These are phyloP conservation scores for Octopus bimaculoides DNA, from an alignment of 1,140 invertebrate genomes.

Conservation along the genomic window DNA sequence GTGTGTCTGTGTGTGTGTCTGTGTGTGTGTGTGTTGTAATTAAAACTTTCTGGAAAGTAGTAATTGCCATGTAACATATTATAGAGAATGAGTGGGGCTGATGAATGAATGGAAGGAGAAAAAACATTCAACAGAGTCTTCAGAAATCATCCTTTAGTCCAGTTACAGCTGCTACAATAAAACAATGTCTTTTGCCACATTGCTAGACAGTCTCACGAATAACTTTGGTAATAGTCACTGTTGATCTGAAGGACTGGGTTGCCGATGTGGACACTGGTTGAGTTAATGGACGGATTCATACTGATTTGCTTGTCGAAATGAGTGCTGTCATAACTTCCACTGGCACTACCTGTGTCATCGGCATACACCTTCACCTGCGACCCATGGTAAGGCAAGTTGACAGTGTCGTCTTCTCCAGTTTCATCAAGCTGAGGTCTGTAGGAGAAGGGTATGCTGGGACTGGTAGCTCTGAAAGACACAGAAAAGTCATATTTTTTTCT, in stretches of 20 bases:
- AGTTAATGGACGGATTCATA: slow-evolving; percentile 17
- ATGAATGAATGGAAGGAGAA: too few relatives aligned
- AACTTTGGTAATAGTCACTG: slow-evolving; percentile 23
- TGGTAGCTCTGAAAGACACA: slow-evolving; percentile 66
- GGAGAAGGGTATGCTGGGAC: slow-evolving; percentile 76
- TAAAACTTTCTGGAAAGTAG: too few relatives aligned
- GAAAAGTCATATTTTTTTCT: neutral
- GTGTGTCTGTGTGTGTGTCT: too few relatives aligned
- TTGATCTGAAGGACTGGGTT: slow-evolving; percentile 18
- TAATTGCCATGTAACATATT: too few relatives aligned
- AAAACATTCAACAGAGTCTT: neutral
- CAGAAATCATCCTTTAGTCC: neutral
- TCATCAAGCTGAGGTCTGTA: slow-evolving; percentile 81
- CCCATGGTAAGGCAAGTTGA: slow-evolving; percentile 75
- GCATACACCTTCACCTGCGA: slow-evolving; percentile 51
- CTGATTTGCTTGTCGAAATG: slow-evolving; percentile 62
- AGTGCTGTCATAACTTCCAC: slow-evolving; percentile 76
- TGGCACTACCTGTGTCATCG: slow-evolving; percentile 56
- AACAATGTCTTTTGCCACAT: neutral
- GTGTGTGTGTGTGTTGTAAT: too few relatives aligned
- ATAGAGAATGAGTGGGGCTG: too few relatives aligned
- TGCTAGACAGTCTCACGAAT: slow-evolving; percentile 10
- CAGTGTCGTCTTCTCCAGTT: slow-evolving; percentile 73
- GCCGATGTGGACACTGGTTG: slow-evolving; percentile 12
- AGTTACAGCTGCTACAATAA: neutral